These are phyloP conservation scores for Euthynnus affinis DNA, from an alignment of 2,797 vertebrate genomes.

Conservation along the genomic window DNA sequence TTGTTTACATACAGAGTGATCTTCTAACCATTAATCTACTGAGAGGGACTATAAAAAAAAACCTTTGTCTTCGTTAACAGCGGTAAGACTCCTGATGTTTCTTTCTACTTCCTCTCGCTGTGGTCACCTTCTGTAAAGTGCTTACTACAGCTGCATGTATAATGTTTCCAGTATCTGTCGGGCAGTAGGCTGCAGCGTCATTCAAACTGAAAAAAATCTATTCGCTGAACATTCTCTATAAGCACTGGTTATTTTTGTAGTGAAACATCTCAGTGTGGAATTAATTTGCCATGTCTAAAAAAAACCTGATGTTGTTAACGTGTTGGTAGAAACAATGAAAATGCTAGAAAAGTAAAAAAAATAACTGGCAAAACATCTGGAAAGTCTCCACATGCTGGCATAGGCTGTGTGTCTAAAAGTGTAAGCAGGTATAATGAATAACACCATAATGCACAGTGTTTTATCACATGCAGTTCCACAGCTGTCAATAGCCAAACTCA, in stretches of 20 bases:
- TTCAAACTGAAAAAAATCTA: slow-evolving; percentile 9
- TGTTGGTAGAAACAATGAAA: not conserved
- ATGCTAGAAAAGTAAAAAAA: not conserved
- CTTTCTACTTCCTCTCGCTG: slow-evolving; percentile 8
- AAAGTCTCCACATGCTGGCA: not conserved
- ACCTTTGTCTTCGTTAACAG: slow-evolving; percentile 12
- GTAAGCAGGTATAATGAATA: not conserved
- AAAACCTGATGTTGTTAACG: not conserved
- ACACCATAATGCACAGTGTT: slow-evolving; percentile 6
- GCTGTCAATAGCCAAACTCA: slow-evolving; percentile 19
- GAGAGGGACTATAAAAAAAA: slow-evolving; percentile 7
- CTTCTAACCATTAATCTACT: slow-evolving; percentile 9
- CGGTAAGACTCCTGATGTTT: slow-evolving; percentile 3
- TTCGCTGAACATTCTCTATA: not conserved
- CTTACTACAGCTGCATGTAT: slow-evolving; percentile 47
- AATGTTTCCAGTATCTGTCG: slow-evolving; percentile 47
- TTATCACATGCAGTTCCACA: slow-evolving; percentile 12
- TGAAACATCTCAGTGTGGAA: slow-evolving; percentile 6
- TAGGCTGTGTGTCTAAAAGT: not conserved
- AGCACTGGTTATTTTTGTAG: not conserved
- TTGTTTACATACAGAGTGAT: slow-evolving; percentile 8
- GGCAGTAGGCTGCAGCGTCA: slow-evolving; percentile 25
- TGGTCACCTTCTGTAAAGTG: slow-evolving; percentile 57
- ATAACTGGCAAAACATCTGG: not conserved
- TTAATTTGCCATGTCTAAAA: not conserved